Conservation (phyloP, 2,113 vertebrate species). For the Paramormyrops kingsleyae region DNA sequence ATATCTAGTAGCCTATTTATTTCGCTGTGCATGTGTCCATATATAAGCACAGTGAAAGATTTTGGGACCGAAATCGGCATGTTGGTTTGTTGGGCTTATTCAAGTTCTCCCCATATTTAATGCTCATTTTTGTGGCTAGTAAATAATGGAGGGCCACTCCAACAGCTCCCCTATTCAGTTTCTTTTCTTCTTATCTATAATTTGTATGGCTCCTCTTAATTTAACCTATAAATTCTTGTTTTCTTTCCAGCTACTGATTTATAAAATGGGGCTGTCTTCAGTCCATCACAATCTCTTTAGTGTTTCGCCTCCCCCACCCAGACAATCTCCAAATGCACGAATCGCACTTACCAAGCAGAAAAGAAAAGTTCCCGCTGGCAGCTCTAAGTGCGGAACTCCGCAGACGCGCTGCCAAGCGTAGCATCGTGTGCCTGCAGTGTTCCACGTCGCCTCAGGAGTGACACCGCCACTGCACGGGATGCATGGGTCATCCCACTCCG, state of each 20-base stretch:
- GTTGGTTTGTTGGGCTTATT: not conserved
- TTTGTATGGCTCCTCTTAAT: slow-evolving; percentile 36
- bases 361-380: not conserved
- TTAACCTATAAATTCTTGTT: slow-evolving; percentile 34
- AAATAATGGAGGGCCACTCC: not conserved
- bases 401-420: not conserved
- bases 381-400: too few relatives aligned
- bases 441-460: not conserved
- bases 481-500: not conserved
- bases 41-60: not conserved
- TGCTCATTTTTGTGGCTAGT: not conserved
- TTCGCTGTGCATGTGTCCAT: not conserved
- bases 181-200: slow-evolving; percentile 36
- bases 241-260: slow-evolving; percentile 35
- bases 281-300: not conserved
- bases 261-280: slow-evolving; percentile 35
- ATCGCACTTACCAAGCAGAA: slow-evolving; percentile 14
- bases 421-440: too few relatives aligned
- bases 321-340: slow-evolving; percentile 20
- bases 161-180: not conserved
- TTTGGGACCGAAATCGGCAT: not conserved
- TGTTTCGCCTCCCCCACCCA: not conserved
- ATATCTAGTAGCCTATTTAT: not conserved
- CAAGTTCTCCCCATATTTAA: not conserved
- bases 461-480: not conserved